These are phyloP conservation scores for Pelmatolapia mariae DNA, from an alignment of 2,113 vertebrate genomes.

Conservation along the genomic window DNA sequence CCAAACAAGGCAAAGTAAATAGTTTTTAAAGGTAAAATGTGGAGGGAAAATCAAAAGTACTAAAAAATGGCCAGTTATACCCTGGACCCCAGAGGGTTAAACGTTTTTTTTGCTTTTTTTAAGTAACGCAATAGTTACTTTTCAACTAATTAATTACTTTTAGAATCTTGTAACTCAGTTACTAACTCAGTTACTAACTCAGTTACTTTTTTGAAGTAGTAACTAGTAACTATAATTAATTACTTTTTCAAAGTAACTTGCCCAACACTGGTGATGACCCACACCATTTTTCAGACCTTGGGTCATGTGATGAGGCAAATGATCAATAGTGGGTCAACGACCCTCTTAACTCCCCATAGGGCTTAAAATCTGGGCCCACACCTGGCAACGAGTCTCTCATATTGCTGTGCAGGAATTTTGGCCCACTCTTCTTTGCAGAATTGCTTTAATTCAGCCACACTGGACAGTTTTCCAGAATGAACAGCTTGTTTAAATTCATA, in stretches of 20 bases:
- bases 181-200: fast-evolving
- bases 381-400: neutral
- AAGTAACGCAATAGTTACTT: fast-evolving
- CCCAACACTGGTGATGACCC: neutral
- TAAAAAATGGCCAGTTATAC: neutral
- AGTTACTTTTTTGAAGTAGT: neutral
- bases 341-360: neutral
- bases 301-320: neutral
- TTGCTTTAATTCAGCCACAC: neutral
- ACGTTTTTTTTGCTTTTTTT: fast-evolving
- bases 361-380: neutral
- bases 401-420: neutral
- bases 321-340: neutral
- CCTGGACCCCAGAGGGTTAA: neutral
- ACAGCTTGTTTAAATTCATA: fast-evolving
- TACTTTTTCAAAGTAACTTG: neutral
- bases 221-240: fast-evolving
- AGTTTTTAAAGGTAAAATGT: neutral
- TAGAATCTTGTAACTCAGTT: fast-evolving
- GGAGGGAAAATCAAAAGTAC: neutral
- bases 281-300: neutral
- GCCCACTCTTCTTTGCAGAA: fast-evolving
- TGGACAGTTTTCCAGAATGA: neutral
- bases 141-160: neutral
- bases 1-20: neutral